These are phyloP conservation scores for Pavo muticus DNA, from an alignment of 2,113 vertebrate genomes.

Conservation along the genomic window DNA sequence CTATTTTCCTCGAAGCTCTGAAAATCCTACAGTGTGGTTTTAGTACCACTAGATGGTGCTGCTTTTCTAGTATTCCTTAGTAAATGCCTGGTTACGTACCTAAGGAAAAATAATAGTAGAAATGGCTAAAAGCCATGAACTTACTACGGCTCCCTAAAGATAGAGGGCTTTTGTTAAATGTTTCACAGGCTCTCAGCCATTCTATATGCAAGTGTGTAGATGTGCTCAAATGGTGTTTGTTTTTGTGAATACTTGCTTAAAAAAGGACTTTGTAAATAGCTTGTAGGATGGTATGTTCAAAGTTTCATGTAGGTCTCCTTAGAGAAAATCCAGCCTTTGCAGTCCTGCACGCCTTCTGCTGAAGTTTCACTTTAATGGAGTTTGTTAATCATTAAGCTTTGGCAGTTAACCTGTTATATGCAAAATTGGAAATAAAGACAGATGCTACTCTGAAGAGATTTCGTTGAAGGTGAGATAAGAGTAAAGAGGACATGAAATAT, in stretches of 20 bases:
- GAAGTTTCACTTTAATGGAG: neutral
- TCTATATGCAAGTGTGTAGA: neutral
- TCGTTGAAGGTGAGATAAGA: neutral
- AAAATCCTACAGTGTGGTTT: neutral
- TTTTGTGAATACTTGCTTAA: neutral
- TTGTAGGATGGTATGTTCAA: neutral
- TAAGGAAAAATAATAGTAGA: too few relatives aligned
- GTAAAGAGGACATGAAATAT: neutral
- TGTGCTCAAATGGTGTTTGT: neutral
- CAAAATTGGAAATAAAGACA: neutral
- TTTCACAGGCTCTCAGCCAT: neutral
- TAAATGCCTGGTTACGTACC: neutral
- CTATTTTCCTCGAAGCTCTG: neutral
- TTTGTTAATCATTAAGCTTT: conserved; percentile 14
- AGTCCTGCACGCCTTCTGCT: neutral
- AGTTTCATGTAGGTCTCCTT: accelerated
- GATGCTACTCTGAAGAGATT: neutral
- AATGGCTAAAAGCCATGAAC: neutral
- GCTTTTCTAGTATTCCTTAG: neutral
- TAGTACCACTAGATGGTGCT: conserved; percentile 66
- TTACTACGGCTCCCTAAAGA: neutral
- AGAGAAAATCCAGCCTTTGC: neutral
- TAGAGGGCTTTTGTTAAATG: neutral
- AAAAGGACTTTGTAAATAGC: neutral
- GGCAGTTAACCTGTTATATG: neutral